These are phyloP conservation scores for Spodoptera exigua DNA, from an alignment of 2,888 invertebrate genomes.

Conservation along the genomic window DNA sequence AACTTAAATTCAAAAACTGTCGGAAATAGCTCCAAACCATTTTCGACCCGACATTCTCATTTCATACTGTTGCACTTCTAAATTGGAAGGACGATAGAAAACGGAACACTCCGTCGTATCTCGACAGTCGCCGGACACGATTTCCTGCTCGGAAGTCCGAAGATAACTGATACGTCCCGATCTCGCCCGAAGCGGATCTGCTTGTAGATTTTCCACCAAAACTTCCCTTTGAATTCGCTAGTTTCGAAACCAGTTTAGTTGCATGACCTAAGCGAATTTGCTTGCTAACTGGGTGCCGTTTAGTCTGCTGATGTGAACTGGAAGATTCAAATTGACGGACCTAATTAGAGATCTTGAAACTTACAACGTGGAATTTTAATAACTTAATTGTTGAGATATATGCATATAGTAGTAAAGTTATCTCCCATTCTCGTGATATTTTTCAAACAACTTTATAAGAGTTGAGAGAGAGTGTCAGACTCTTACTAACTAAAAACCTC, in stretches of 20 bases:
- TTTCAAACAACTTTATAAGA: too few relatives aligned
- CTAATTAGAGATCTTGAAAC: too few relatives aligned
- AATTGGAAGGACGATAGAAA: slow-evolving; percentile 24
- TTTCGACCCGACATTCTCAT: slow-evolving; percentile 13
- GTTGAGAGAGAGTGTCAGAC: too few relatives aligned
- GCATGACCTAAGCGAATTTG: slow-evolving; percentile 3
- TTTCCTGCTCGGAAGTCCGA: slow-evolving; percentile 25
- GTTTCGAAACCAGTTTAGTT: slow-evolving; percentile 26
- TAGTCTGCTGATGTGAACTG: too few relatives aligned
- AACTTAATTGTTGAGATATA: too few relatives aligned
- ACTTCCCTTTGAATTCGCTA: slow-evolving; percentile 16
- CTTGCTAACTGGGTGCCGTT: not conserved
- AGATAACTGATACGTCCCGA: slow-evolving; percentile 39
- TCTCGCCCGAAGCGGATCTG: slow-evolving; percentile 3
- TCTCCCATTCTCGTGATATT: too few relatives aligned
- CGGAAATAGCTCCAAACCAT: not conserved
- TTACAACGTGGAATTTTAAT: too few relatives aligned
- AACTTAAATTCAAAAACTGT: too few relatives aligned
- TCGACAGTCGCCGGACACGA: slow-evolving; percentile 10
- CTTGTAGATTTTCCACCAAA: slow-evolving; percentile 1
- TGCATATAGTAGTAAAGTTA: too few relatives aligned
- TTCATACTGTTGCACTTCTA: slow-evolving; percentile 12
- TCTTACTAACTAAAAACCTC: too few relatives aligned
- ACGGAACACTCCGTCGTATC: slow-evolving; percentile 19
- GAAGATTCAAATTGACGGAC: too few relatives aligned